phyloP scores from a whole-genome alignment of 2,113 vertebrate genomes.

The Hyla sarda region DNA sequence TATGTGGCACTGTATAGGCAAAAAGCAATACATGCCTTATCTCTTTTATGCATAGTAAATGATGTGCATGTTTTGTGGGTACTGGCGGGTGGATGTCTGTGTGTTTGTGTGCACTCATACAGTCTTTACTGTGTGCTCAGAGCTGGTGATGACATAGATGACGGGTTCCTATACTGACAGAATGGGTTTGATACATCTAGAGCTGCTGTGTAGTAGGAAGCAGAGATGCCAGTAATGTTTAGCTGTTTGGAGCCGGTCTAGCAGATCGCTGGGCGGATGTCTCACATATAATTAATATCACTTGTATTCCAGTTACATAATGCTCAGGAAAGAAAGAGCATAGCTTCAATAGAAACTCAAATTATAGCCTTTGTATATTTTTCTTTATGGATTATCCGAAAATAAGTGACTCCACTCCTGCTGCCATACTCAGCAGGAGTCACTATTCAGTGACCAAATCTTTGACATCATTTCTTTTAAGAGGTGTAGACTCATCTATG shows the following conservation, averaged over 20 bases:
- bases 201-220: neutral
- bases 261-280: neutral
- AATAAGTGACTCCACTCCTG: too few relatives aligned
- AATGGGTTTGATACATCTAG: neutral
- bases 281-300: neutral
- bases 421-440: too few relatives aligned
- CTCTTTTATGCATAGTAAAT: neutral
- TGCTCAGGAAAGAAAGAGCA: too few relatives aligned
- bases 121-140: neutral
- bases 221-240: slow-evolving; percentile 12
- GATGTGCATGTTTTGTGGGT: neutral
- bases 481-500: too few relatives aligned
- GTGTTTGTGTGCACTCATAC: neutral
- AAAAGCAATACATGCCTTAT: too few relatives aligned
- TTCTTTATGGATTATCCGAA: too few relatives aligned
- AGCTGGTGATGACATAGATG: neutral
- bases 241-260: neutral
- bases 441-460: too few relatives aligned
- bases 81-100: neutral
- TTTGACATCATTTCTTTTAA: too few relatives aligned
- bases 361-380: too few relatives aligned
- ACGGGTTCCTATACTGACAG: neutral
- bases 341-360: too few relatives aligned
- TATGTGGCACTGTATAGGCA: too few relatives aligned
- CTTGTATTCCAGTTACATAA: neutral